phyloP scores from a whole-genome alignment of 2,797 vertebrate genomes.

The Pogonophryne albipinna region DNA sequence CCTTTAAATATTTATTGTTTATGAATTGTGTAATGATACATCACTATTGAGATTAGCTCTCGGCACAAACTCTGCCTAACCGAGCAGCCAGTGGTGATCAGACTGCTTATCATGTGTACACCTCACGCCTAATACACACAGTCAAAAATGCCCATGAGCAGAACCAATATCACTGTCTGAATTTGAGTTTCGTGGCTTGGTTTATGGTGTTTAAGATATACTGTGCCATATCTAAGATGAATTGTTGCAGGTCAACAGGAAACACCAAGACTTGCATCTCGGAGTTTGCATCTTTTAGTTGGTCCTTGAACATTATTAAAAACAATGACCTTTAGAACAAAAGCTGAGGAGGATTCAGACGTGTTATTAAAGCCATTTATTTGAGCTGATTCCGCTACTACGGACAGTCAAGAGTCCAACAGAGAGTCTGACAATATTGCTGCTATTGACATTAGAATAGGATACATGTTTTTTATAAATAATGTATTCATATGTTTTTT shows the following conservation, averaged over 20 bases:
- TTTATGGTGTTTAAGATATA: conserved; percentile 25
- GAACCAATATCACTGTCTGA: conserved; percentile 22
- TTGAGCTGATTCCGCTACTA: conserved; percentile 40
- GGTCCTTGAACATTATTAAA: conserved; percentile 68
- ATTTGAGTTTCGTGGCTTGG: conserved; percentile 25
- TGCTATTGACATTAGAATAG: conserved; percentile 28
- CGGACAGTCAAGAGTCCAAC: conserved; percentile 49
- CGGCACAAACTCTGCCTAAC: not conserved
- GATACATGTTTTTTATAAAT: not conserved
- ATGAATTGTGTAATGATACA: not conserved
- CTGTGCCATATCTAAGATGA: conserved; percentile 45
- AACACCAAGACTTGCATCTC: conserved; percentile 48
- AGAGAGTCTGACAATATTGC: conserved; percentile 52
- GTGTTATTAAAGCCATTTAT: conserved; percentile 79
- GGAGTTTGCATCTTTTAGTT: conserved; percentile 48
- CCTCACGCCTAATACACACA: not conserved
- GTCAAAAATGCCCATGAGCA: conserved; percentile 30
- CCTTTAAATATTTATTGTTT: conserved; percentile 12
- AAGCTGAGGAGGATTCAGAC: conserved; percentile 52
- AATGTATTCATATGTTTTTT: conserved; percentile 18
- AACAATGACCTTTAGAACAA: conserved; percentile 66
- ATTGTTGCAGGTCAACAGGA: conserved; percentile 56
- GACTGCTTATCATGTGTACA: conserved; percentile 31
- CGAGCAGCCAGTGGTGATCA: conserved; percentile 14
- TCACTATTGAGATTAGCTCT: conserved; percentile 11